Base-by-base conservation (phyloP, 2,888 invertebrate genomes). In the Alcis repandata region DNA sequence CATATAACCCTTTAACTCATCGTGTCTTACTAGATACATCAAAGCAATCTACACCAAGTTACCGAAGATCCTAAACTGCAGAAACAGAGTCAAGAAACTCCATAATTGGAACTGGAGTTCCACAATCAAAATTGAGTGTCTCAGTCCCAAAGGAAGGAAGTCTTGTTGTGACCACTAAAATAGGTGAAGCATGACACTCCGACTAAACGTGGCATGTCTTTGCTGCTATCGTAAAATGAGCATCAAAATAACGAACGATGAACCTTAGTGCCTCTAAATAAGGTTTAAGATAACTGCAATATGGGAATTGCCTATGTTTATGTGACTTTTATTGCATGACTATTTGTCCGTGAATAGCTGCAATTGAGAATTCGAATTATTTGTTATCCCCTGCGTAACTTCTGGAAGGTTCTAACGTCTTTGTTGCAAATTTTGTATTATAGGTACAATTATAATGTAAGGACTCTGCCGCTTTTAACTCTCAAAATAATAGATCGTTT, bases 171-270 rank as follows among this genome's bases (percentile, higher is more conserved):
- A 79, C 72, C 79, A 84, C 83, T 85, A 81, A 86, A 88, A 78
- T 84, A 75, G 80, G 80, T 86, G 79, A 84, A 83, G 82, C 87
- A 81, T 83, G 79, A 78, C 84, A 79, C 76, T 76, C 78, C 79
- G 79, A 73, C 79, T 77, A 77, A 73, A 79, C 87, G 75, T 85
- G 80, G 79, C 79, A 77, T 73, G 76, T 81, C 80, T 76, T 75
- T 60, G 66, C 62, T 53, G 49, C 66, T 67, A 62, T 57, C 54
- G 56, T 62, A n/a, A 27, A n/a, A n/a, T n/a, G 1, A 52, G 46
- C 54, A 54, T 33, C 51, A 48, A 10, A 17, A 61, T 62, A 63
- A 10, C 10, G 45, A 40, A 79, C 67, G 73, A 36, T 66, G 20
- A 67, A 62, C 77, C 70, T 67, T 79, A 77, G n/a, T 13, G 0